Evolutionary conservation across 2,888 invertebrate species (phyloP).

Genomic region (Acrobasis suavella): DNA sequence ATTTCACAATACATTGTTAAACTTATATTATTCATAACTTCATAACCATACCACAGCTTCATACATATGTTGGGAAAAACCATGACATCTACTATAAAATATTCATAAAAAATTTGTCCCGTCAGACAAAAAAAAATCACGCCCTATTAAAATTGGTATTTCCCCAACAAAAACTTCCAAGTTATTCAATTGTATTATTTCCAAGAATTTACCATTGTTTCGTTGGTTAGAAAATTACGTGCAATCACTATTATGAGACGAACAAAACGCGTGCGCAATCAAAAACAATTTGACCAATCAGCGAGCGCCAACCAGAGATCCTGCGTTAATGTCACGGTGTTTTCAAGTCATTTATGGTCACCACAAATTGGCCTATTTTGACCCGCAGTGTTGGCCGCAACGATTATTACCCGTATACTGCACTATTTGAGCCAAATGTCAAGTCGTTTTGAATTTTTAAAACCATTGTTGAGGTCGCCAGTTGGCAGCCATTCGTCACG

Average conservation of each 20-base stretch:
- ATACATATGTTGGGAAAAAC: neutral
- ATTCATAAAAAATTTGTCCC: neutral
- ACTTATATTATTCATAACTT: too few relatives aligned
- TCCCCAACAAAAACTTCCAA: neutral
- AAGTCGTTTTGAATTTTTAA: conserved; percentile 50
- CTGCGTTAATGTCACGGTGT: conserved; percentile 62
- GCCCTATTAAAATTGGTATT: neutral
- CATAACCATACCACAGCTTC: neutral
- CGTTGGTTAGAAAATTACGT: conserved; percentile 40
- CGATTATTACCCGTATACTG: conserved; percentile 44
- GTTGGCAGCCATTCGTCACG: conserved; percentile 44
- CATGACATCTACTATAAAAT: neutral
- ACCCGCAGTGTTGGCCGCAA: conserved; percentile 47
- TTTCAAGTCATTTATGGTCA: conserved; percentile 48
- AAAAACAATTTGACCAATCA: conserved; percentile 65
- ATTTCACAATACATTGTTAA: too few relatives aligned
- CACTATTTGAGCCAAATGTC: conserved; percentile 54
- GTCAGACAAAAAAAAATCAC: neutral
- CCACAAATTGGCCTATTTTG: conserved; percentile 60
- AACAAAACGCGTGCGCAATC: conserved; percentile 59
- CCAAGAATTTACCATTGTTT: conserved; percentile 29
- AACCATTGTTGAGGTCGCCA: conserved; percentile 33
- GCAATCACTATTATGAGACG: conserved; percentile 48
- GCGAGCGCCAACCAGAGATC: conserved; percentile 55
- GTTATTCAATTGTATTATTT: conserved; percentile 9